Evolutionary conservation across 2,797 vertebrate genomes (phyloP).

Genomic region (Myiotriccus ornatus): DNA sequence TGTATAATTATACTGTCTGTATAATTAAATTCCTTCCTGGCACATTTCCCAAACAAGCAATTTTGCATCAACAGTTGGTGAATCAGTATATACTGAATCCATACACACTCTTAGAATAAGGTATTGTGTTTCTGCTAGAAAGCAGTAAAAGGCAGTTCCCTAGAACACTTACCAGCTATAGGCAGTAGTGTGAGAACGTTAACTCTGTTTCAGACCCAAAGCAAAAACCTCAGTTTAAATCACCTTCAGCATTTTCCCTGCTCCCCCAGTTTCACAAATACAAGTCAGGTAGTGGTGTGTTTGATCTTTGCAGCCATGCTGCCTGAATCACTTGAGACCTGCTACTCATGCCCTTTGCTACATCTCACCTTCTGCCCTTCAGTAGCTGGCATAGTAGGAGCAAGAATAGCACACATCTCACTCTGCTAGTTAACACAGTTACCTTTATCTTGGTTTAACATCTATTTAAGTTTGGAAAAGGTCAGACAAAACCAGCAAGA

Average conservation of each 20-base stretch:
- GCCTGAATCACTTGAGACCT: not conserved
- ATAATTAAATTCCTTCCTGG: not conserved
- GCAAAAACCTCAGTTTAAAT: not conserved
- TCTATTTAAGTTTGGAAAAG: not conserved
- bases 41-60: not conserved
- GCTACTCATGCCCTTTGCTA: not conserved
- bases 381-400: fast-evolving
- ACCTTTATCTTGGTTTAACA: not conserved
- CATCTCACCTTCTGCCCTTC: not conserved
- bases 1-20: not conserved
- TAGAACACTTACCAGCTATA: not conserved
- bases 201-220: not conserved
- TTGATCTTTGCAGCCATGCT: not conserved
- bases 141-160: not conserved
- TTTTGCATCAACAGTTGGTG: not conserved
- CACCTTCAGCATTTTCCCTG: not conserved
- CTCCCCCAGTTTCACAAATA: not conserved
- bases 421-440: not conserved
- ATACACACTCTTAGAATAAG: not conserved
- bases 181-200: not conserved
- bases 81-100: not conserved
- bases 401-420: fast-evolving
- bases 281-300: not conserved
- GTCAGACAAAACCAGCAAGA: not conserved
- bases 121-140: not conserved